Evolutionary conservation across 1,140 invertebrate genomes (phyloP), one percentile per base, ranked within the genome.

Genomic region (Conus betulinus): DNA sequence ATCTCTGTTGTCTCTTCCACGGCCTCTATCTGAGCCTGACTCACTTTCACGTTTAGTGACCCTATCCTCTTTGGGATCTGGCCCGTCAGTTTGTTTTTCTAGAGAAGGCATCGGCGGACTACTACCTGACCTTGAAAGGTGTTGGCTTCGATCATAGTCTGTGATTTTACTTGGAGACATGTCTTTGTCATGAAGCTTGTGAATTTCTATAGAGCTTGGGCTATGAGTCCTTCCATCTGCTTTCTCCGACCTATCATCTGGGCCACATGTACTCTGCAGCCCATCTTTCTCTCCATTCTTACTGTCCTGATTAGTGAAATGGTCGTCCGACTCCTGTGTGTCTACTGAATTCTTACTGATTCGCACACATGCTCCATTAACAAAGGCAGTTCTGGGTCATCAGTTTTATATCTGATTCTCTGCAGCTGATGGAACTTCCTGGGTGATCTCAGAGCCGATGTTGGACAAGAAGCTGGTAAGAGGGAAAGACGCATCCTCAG

Each of bases 381-480:
- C 55, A 51, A n/a, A 87, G 15, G 39, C 7, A 23, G 13, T 25
- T 84, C 82, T 6, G 52, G 5, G 11, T 63, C 55, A 10, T 27
- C 55, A 51, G 76, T 6, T 27, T 78, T 51, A 13, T 74, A 52
- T 55, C n/a, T 23, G 57, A 27, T 39, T 67, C n/a, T 57, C 53
- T 13, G 76, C 25, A 8, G 76, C 10, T 27, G 25, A 27, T 13
- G 57, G n/a, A 8, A 13, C 53, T 15, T 85, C 17, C 13, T 74
- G 63, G 11, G 51, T 27, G 10, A 51, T 51, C 39, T 67, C 27
- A 5, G 71, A 55, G 90, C 79, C 92, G 91, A 78, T 89, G 79
- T 13, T 92, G 91, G 67, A 94, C 87, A 87, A 92, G 90, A 79
- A 91, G 92, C 52, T 93, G 90, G 27, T 71, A 53, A 53, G 53